Evolutionary conservation across 1,140 invertebrate species (phyloP).

Genomic region (roundworm (Caenorhabditis elegans)): DNA sequence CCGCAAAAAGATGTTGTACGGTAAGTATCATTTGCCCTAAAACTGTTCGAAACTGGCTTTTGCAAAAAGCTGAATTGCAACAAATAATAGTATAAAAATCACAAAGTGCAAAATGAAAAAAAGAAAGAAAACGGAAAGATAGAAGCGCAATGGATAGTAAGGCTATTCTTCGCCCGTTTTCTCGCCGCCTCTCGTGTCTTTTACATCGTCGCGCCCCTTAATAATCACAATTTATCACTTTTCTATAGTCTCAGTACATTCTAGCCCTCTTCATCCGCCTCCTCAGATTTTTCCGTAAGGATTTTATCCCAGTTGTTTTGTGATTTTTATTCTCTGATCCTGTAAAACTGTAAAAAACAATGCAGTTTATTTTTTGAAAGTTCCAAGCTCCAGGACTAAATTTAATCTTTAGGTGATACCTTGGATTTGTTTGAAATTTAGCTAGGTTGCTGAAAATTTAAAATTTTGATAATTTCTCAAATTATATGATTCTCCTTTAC

Average conservation of each 20-base stretch:
- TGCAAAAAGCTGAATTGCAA: too few species aligned
- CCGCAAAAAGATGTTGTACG: constrained; percentile 23
- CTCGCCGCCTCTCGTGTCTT: constrained; percentile 20
- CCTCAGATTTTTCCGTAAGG: background rate
- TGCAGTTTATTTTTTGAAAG: too few species aligned
- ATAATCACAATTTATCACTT: constrained; percentile 29
- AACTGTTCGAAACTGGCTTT: too few species aligned
- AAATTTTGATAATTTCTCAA: too few species aligned
- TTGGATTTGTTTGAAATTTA: too few species aligned
- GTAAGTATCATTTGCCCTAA: background rate
- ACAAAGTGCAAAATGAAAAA: background rate
- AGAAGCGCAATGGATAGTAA: constrained; percentile 3
- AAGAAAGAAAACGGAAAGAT: background rate
- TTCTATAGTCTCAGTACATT: constrained; percentile 1
- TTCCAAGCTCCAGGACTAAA: too few species aligned
- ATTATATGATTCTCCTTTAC: too few species aligned
- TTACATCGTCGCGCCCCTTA: constrained; percentile 19
- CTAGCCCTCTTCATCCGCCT: background rate
- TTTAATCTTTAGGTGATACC: too few species aligned
- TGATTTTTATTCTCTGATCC: background rate
- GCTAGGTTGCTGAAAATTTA: too few species aligned
- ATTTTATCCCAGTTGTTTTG: background rate
- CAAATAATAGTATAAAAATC: background rate
- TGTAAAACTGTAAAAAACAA: too few species aligned
- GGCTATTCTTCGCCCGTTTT: constrained; percentile 5